Evolutionary conservation across 2,888 invertebrate species (phyloP).

Genomic region (Chydorus sphaericus): DNA sequence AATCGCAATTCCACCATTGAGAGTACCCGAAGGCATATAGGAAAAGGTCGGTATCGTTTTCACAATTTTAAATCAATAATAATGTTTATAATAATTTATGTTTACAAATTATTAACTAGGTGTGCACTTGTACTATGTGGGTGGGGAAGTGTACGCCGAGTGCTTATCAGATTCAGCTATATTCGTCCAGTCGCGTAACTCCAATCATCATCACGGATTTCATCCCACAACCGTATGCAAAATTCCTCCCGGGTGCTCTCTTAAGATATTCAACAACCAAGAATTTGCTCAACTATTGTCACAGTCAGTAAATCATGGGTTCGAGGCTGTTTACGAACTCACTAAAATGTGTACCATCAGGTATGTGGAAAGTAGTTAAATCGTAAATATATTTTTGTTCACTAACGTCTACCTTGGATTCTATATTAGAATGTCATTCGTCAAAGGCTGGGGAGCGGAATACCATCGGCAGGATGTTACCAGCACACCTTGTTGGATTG

Average conservation of each 20-base stretch:
- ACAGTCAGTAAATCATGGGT: conserved; percentile 94
- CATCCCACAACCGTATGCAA: conserved; percentile 99
- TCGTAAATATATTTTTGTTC: too few relatives aligned
- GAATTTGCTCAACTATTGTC: conserved; percentile 92
- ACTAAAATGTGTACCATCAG: conserved; percentile 98
- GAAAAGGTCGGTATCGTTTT: conserved; percentile 56
- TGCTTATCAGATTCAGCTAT: conserved; percentile 94
- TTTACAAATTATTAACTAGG: conserved; percentile 31
- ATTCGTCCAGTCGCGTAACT: conserved; percentile 95
- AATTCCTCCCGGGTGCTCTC: conserved; percentile 87
- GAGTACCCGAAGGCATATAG: conserved; percentile 94
- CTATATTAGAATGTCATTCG: conserved; percentile 75
- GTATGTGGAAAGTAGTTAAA: conserved; percentile 24
- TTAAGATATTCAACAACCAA: conserved; percentile 96
- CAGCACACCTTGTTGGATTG: conserved; percentile 98
- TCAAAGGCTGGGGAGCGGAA: conserved; percentile 99
- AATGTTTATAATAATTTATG: neutral
- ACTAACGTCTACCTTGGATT: too few relatives aligned
- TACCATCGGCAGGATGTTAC: conserved; percentile 98
- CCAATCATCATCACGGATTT: conserved; percentile 96
- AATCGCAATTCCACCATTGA: conserved; percentile 98
- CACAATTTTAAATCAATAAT: too few relatives aligned
- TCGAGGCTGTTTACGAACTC: conserved; percentile 95
- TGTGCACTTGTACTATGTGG: conserved; percentile 86
- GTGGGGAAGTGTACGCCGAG: conserved; percentile 95